A percentile compares a stretch with the other conserved stretches of the same genome.
phyloP scores from a whole-genome alignment of 37 sponge, comb jelly and placozoan genomes.

The Haliclona indistincta region DNA sequence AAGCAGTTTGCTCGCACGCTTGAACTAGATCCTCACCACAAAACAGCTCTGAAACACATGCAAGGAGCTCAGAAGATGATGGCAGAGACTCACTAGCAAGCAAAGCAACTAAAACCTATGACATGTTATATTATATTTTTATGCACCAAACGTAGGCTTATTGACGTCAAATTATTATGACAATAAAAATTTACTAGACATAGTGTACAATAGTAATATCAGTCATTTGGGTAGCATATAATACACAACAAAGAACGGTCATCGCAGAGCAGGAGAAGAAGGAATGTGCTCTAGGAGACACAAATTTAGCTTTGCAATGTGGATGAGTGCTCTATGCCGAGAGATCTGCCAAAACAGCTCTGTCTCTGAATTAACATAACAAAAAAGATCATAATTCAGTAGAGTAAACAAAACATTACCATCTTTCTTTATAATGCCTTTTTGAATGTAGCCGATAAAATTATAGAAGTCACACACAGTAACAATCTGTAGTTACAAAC shows the following conservation, averaged over 20 bases:
- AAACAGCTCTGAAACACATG: conserved; percentile 33
- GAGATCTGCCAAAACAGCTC: neutral
- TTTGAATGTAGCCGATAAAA: conserved; percentile 61
- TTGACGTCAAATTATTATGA: too few relatives aligned
- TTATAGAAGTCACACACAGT: conserved; percentile 69
- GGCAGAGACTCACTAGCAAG: too few relatives aligned
- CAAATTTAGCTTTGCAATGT: too few relatives aligned
- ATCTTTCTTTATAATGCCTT: conserved; percentile 58
- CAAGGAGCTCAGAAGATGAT: conserved; percentile 13
- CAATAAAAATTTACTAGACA: too few relatives aligned
- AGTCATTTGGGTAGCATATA: too few relatives aligned
- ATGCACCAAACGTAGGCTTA: too few relatives aligned
- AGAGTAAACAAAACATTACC: conserved; percentile 24
- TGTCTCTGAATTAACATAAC: neutral
- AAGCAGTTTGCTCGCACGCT: conserved; percentile 23
- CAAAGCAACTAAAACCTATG: too few relatives aligned
- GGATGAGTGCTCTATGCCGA: too few relatives aligned
- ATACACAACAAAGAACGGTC: neutral
- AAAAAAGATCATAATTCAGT: neutral
- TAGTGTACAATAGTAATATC: neutral
- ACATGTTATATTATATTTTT: too few relatives aligned
- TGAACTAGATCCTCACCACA: conserved; percentile 33
- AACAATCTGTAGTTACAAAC: conserved; percentile 33
- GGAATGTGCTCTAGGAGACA: too few relatives aligned
- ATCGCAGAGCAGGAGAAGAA: too few relatives aligned